Evolutionary conservation across 37 sponge, comb jelly and placozoan genomes (phyloP).

Genomic region (Beroe ovata): DNA sequence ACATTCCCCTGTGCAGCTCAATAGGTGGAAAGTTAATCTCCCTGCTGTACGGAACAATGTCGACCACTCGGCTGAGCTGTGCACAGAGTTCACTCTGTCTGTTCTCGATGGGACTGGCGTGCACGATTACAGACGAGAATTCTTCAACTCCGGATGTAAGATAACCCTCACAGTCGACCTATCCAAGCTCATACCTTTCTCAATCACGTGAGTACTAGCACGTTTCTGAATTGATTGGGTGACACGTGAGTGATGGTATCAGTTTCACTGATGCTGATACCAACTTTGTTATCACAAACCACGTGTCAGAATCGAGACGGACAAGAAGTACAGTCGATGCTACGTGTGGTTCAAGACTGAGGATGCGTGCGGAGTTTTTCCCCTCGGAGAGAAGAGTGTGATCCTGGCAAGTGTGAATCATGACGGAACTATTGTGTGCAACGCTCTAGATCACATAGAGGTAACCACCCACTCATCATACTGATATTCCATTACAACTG

Average conservation of each 20-base stretch:
- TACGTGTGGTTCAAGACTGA: conserved; percentile 55
- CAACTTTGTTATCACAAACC: too few species aligned
- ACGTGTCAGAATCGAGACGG: too few species aligned
- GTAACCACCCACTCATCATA: too few species aligned
- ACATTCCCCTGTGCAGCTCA: conserved; percentile 29
- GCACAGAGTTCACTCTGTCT: conserved; percentile 39
- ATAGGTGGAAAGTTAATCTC: conserved; percentile 32
- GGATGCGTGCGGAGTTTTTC: conserved; percentile 18
- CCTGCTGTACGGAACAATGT: conserved; percentile 11
- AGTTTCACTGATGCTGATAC: too few species aligned
- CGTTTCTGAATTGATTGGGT: too few species aligned
- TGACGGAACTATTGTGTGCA: background rate
- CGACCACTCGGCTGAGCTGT: background rate
- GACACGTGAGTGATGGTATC: too few species aligned
- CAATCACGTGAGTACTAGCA: conserved; percentile 49
- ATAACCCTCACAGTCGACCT: conserved; percentile 7
- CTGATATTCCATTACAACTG: too few species aligned
- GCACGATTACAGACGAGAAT: background rate
- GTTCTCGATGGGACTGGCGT: background rate
- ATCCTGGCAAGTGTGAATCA: background rate
- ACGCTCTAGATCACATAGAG: conserved; percentile 63
- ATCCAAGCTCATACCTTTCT: conserved; percentile 26
- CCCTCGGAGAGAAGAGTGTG: conserved; percentile 29
- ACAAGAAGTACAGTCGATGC: too few species aligned
- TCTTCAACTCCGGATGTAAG: conserved; percentile 28